Conservation (phyloP, 2,113 vertebrate species). For the Zootoca vivipara region DNA sequence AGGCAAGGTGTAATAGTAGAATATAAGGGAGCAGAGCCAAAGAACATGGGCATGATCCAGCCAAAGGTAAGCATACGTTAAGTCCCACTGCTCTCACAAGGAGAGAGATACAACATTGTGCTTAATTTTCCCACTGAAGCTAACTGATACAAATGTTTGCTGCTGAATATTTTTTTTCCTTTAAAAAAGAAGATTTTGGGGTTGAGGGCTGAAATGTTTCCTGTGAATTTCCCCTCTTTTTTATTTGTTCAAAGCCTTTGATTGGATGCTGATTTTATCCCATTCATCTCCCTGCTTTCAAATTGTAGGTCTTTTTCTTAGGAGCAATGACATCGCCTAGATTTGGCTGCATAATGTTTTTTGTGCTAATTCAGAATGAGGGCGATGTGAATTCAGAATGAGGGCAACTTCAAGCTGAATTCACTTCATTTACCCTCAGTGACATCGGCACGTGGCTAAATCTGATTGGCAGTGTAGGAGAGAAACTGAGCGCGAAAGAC, state of each 20-base stretch:
- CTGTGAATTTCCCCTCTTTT: not conserved
- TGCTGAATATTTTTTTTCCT: not conserved
- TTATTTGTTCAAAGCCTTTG: not conserved
- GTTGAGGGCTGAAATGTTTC: not conserved
- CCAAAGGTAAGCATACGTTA: not conserved
- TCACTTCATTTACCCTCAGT: not conserved
- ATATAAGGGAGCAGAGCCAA: conserved; percentile 8
- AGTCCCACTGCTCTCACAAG: not conserved
- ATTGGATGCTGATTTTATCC: not conserved
- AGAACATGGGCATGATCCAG: not conserved
- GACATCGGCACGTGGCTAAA: not conserved
- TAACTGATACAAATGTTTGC: not conserved
- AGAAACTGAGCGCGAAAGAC: not conserved
- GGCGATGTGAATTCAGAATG: not conserved
- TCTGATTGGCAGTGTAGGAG: not conserved
- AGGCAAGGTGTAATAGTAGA: conserved; percentile 14
- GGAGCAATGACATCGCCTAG: not conserved
- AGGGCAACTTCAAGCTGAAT: not conserved
- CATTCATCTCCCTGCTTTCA: not conserved
- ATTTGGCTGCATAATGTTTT: not conserved
- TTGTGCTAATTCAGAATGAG: not conserved
- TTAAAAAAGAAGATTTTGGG: not conserved
- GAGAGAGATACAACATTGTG: not conserved
- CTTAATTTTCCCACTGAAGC: not conserved
- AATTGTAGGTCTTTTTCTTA: not conserved